Evolutionary conservation across 2,888 invertebrate species (phyloP).

Genomic region (Cistogaster globosa): DNA sequence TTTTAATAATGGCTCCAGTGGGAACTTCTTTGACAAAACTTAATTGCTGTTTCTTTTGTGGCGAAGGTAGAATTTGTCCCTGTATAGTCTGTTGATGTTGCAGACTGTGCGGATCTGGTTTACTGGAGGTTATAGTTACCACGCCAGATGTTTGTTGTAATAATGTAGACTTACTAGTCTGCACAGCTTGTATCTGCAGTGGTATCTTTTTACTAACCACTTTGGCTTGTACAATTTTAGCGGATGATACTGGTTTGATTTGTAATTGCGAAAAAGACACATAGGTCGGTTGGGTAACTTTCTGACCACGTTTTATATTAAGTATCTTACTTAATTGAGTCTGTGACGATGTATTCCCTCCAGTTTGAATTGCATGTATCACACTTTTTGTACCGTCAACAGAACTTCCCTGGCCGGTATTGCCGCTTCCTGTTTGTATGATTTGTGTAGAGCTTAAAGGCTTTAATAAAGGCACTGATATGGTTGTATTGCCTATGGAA

Average conservation of each 20-base stretch:
- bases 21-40: constrained; percentile 62
- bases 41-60: constrained; percentile 63
- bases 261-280: constrained; percentile 82
- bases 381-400: constrained; percentile 62
- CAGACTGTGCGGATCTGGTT: constrained; percentile 75
- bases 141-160: constrained; percentile 85
- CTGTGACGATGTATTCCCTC: constrained; percentile 68
- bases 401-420: constrained; percentile 60
- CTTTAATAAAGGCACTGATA: constrained; percentile 82
- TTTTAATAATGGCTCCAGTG: constrained; percentile 56
- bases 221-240: constrained; percentile 83
- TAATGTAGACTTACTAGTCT: constrained; percentile 72
- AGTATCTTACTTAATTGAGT: constrained; percentile 77
- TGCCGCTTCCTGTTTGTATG: constrained; percentile 71
- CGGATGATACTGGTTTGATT: constrained; percentile 79
- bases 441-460: constrained; percentile 78
- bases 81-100: constrained; percentile 63
- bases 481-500: constrained; percentile 82
- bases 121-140: constrained; percentile 79
- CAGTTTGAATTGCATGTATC: constrained; percentile 63
- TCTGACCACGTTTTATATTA: constrained; percentile 78
- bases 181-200: constrained; percentile 74
- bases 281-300: constrained; percentile 79
- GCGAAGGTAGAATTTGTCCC: constrained; percentile 46
- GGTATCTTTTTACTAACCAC: constrained; percentile 81